Percentiles rank a stretch among this genome's conserved stretches.
Evolutionary conservation across 1,140 invertebrate species (phyloP).

Genomic region (Tetraneura akinire): DNA sequence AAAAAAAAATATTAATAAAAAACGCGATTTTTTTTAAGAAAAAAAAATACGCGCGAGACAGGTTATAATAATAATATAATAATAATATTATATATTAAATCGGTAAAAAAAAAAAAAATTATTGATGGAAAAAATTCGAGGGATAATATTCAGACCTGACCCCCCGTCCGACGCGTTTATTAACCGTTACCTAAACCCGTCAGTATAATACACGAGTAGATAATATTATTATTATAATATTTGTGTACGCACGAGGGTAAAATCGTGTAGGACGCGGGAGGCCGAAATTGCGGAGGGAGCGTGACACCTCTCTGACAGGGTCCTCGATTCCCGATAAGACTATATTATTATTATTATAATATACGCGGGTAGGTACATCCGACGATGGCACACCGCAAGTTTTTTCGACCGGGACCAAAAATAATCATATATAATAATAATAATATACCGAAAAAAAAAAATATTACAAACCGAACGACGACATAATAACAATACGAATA

Average conservation of each 20-base stretch:
- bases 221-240: too few species aligned
- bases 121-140: background rate
- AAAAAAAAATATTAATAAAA: too few species aligned
- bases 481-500: background rate
- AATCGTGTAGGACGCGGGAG: background rate
- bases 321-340: constrained; percentile 21
- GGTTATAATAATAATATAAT: too few species aligned
- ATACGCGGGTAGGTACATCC: background rate
- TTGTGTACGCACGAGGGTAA: background rate
- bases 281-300: constrained; percentile 8
- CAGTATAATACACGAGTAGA: too few species aligned
- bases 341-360: constrained; percentile 6
- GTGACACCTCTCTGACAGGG: constrained; percentile 15
- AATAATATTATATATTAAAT: too few species aligned
- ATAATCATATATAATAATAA: too few species aligned
- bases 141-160: background rate
- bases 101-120: background rate
- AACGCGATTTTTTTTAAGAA: too few species aligned
- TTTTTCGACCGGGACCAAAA: constrained; percentile 32
- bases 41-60: too few species aligned
- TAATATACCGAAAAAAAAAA: background rate
- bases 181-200: too few species aligned
- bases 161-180: background rate
- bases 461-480: too few species aligned
- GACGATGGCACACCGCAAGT: background rate